Base-by-base conservation (phyloP, 2,888 invertebrate species). In the Brenthis daphne region DNA sequence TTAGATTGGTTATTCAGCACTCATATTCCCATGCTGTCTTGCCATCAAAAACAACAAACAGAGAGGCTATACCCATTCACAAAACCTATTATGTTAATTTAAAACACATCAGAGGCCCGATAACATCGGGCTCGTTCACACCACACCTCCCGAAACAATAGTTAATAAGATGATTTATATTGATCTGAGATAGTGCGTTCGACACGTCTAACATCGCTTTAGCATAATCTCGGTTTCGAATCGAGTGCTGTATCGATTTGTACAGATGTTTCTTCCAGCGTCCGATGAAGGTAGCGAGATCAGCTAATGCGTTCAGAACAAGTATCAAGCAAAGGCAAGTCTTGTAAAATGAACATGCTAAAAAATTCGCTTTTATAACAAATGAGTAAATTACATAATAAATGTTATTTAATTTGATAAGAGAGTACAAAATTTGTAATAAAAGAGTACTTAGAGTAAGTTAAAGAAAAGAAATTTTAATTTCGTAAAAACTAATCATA, bases 71-170 rank as follows among this genome's bases (percentile, higher is more conserved):
- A 89, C 83, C 88, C 92, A 92, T 92, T 92, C 91, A 92, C 89
- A 89, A 91, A 92, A 90, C 90, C 91, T 92, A 92, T 92, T 92
- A 92, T 92, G 92, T 91, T 92, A 92, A 92, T 92, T 91, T 92
- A 91, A 92, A 92, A 92, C 92, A 92, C 92, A 92, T 92, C 90
- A 87, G 85, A 81, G 81, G 73, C 66, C 68, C 77, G 91, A 92
- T 92, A 91, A 81, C 81, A 92, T 92, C 90, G 76, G 82, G 80
- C 86, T 88, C 87, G 88, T 92, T 92, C 92, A 90, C 92, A 90
- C 91, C 91, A 92, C 92, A 91, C 92, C 92, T 92, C 87, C 91
- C 89, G 86, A 92, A 92, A 92, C 92, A 92, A 92, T 92, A 91
- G 90, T 92, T 92, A 92, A 92, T 92, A 92, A 90, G 90, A 91